Base-by-base conservation (phyloP, 2,797 vertebrate genomes). In the Amazona ochrocephala region DNA sequence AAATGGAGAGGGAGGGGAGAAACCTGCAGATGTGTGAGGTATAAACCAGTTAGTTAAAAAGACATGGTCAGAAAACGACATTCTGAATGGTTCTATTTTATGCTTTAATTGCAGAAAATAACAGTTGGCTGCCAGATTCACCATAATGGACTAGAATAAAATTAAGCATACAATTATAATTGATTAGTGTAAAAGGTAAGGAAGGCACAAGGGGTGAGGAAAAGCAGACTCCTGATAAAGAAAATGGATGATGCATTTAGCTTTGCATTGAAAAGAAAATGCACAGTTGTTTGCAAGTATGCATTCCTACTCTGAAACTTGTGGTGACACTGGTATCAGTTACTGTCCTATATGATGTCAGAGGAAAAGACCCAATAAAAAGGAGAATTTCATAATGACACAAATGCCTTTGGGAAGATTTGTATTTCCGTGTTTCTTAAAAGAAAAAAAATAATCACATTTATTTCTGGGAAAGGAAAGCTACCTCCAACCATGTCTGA, bases 41-140 rank as follows among this genome's bases (percentile, higher is more conserved):
- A 45, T 48, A 41, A 53, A 76, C 7, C n/a, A 54, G 21, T 53
- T 61, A 58, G 23, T 58, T 61, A 61, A 51, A 78, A 75, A 75
- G 27, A 48, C 30, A 16, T 7, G 13, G 14, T 71, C 32, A 73
- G 71, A 88, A 87, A 71, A 42, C 15, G 13, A 18, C 14, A 24
- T 74, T 81, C 23, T 64, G 50, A 87, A 54, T 0, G 0, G 0
- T 65, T 80, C 3, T 2, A 42, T 37, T 87, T 61, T 56, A 44
- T 37, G 17, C 73, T 72, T 68, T 71, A 80, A 53, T 20, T 22
- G 39, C 56, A 78, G 37, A 82, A 77, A 73, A 73, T 27, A 47
- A 41, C 7, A 61, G 29, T 13, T 73, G 66, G 16, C 29, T 85
- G 27, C 22, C 39, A 81, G 16, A 23, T 47, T 82, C 17, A 27